Evolutionary conservation across 2,113 vertebrate genomes (phyloP).

Genomic region (Nothoprocta pentlandii): DNA sequence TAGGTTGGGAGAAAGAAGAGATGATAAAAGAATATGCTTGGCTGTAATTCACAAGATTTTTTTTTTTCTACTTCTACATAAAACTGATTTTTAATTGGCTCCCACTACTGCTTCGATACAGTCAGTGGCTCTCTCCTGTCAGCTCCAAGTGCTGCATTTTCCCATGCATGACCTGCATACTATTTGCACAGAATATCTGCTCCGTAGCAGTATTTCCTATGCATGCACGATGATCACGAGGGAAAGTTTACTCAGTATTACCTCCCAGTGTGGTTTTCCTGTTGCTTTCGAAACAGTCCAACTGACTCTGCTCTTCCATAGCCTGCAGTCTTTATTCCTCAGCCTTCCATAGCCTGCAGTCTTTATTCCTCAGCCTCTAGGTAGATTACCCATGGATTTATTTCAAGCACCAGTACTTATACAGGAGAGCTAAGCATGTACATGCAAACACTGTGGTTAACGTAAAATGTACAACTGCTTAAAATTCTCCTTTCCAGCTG

Average conservation of each 20-base stretch:
- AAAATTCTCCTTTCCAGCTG: neutral
- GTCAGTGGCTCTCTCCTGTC: neutral
- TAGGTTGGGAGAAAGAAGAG: neutral
- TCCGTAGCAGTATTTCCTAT: neutral
- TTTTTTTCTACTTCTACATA: neutral
- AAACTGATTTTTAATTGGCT: neutral
- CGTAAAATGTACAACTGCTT: neutral
- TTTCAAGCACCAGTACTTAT: neutral
- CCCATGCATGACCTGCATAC: neutral
- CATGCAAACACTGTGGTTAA: neutral
- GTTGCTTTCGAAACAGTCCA: neutral
- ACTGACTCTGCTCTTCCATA: neutral
- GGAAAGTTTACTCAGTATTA: neutral
- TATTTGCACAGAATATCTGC: neutral
- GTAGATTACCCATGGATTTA: neutral
- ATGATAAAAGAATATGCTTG: neutral
- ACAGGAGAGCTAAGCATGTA: neutral
- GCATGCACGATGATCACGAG: neutral
- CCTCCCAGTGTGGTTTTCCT: neutral
- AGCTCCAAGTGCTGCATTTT: neutral
- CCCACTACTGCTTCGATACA: neutral
- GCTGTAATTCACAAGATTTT: neutral
- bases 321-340: neutral
- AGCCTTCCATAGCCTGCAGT: neutral
- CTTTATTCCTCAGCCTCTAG: neutral